Evolutionary conservation across 2,797 vertebrate genomes (phyloP).

Genomic region (Urophycis tenuis): DNA sequence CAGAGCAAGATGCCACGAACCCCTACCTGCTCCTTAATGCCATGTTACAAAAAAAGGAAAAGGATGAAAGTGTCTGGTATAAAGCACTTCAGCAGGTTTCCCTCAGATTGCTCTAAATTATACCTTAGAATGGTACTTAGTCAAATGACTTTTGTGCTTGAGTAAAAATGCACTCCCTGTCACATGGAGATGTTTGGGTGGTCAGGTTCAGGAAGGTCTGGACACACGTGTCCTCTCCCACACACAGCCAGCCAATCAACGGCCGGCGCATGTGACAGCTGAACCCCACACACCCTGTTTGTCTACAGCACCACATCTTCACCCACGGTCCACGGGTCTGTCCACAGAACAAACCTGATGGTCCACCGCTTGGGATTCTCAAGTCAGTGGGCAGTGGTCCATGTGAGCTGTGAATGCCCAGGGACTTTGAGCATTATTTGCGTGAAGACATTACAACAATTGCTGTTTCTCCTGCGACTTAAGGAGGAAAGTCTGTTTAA

Average conservation of each 20-base stretch:
- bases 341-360: not conserved
- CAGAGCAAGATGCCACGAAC: not conserved
- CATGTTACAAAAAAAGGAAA: not conserved
- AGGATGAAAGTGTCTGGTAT: not conserved
- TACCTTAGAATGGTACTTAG: not conserved
- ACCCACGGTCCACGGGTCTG: too few species aligned
- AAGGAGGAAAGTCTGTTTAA: constrained; percentile 17
- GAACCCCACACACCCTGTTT: not conserved
- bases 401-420: too few species aligned
- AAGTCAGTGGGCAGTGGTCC: too few species aligned
- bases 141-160: not conserved
- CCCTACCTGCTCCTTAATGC: not conserved
- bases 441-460: not conserved
- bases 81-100: not conserved
- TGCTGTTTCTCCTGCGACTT: not conserved
- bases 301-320: not conserved
- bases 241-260: not conserved
- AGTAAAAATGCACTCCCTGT: not conserved
- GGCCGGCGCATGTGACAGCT: not conserved
- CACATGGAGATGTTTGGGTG: not conserved
- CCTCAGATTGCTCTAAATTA: not conserved
- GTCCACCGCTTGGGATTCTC: not conserved
- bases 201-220: not conserved
- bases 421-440: too few species aligned
- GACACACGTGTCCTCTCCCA: not conserved